Conservation (phyloP, 2,888 invertebrate genomes). For the Drosophila flavopinicola region DNA sequence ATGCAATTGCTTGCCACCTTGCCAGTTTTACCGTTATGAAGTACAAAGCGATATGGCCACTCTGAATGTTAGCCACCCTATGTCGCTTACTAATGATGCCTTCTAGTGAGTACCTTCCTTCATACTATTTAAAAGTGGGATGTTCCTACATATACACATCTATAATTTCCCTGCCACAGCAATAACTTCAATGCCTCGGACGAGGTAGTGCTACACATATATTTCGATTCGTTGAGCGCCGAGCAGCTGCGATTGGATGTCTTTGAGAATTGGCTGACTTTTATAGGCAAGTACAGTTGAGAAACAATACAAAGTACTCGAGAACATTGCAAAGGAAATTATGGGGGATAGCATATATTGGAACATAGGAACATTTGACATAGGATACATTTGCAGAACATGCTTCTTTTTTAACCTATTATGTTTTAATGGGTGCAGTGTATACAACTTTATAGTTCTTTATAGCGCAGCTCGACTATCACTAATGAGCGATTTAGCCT, state of each 20-base stretch:
- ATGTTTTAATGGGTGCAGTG: neutral
- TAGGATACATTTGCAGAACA: too few relatives aligned
- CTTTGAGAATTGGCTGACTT: slow-evolving; percentile 88
- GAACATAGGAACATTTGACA: too few relatives aligned
- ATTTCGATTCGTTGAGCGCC: slow-evolving; percentile 88
- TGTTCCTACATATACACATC: neutral
- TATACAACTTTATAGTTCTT: neutral
- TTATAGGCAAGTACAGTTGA: slow-evolving; percentile 86
- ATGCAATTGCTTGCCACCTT: slow-evolving; percentile 85
- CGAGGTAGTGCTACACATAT: slow-evolving; percentile 87
- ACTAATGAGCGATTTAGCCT: slow-evolving; percentile 7
- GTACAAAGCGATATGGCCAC: slow-evolving; percentile 47
- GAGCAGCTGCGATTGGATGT: slow-evolving; percentile 87
- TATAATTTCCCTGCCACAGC: slow-evolving; percentile 31
- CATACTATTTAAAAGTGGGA: neutral
- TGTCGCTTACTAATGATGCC: slow-evolving; percentile 2
- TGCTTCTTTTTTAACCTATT: too few relatives aligned
- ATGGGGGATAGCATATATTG: too few relatives aligned
- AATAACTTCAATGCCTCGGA: slow-evolving; percentile 81
- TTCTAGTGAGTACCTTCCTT: slow-evolving; percentile 81
- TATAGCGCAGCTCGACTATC: slow-evolving; percentile 5
- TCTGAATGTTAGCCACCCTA: slow-evolving; percentile 4
- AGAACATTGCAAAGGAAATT: neutral
- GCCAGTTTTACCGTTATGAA: slow-evolving; percentile 86
- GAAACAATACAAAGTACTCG: slow-evolving; percentile 2